Evolutionary conservation across 2,113 vertebrate genomes (phyloP), one percentile per base, ranked within the genome.

Genomic region (Pangasianodon hypophthalmus): DNA sequence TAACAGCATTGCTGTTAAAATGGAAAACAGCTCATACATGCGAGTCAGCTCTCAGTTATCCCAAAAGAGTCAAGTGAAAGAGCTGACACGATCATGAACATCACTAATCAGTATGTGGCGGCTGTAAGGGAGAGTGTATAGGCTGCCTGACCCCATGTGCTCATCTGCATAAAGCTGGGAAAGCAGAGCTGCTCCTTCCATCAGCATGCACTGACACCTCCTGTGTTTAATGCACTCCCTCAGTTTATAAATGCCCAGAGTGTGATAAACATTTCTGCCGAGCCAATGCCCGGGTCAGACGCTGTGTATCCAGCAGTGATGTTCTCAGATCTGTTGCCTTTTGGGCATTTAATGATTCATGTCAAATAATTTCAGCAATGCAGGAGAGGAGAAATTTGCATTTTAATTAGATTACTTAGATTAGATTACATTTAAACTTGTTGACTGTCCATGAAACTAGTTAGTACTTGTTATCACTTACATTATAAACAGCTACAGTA

Each of bases 171-270:
- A 94, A 93, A 88, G 94, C 90, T 71, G 92, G 91, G 90, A 93
- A 92, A 91, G 92, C 90, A 87, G 92, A 91, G 93, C 92, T 89
- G 93, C 95, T 93, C 92, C 90, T 93, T 96, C 94, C 94, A 96
- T 96, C 95, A 96, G 95, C 92, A 94, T 95, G 93, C 94, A 91
- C 88, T 95, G 95, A 95, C 95, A 96, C 94, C 94, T 92, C 90
- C 93, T 91, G 92, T 85, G 92, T 94, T 96, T 96, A 95, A 96
- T 96, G 95, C 95, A 96, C 95, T 96, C 93, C 94, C 93, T 89
- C 94, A 95, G 93, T 96, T 95, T 96, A 96, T 96, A 95, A 96
- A 95, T 94, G 95, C 92, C 91, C 92, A 92, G 91, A 89, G 91
- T 93, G 93, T 92, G 93, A 94, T 94, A 95, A 96, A 95, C 95